Evolutionary conservation across 2,113 vertebrate species (phyloP).

Genomic region (Burhinus bistriatus): DNA sequence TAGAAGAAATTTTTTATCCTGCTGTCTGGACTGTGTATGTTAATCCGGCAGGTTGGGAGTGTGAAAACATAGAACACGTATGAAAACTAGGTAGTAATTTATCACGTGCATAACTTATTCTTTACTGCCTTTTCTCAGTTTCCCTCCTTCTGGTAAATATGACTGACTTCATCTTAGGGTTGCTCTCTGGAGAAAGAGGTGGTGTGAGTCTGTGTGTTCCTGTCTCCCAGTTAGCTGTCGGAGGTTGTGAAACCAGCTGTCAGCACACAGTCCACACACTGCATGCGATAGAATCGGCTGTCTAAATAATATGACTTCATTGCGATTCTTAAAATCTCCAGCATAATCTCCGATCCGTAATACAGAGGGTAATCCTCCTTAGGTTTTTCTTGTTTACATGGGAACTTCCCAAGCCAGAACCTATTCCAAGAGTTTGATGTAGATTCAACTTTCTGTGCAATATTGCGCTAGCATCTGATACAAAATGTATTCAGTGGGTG

Average conservation of each 20-base stretch:
- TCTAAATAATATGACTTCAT: neutral
- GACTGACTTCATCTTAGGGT: neutral
- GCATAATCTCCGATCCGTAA: neutral
- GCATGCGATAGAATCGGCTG: fast-evolving
- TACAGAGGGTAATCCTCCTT: neutral
- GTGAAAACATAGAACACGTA: neutral
- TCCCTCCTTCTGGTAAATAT: neutral
- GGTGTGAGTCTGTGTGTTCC: neutral
- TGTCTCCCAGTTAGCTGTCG: neutral
- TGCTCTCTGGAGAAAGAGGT: neutral
- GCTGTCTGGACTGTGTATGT: neutral
- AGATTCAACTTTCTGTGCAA: neutral
- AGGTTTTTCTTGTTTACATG: neutral
- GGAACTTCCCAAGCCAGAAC: neutral
- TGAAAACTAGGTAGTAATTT: neutral
- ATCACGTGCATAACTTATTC: neutral
- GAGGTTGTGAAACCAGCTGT: neutral
- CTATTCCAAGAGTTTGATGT: neutral
- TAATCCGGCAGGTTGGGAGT: neutral
- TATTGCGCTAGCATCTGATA: neutral
- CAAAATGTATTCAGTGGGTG: neutral
- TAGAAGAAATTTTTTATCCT: neutral
- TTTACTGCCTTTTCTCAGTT: neutral
- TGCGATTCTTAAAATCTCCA: neutral
- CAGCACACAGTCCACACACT: no score